Percentiles rank a stretch among this genome's conserved stretches.
phyloP scores from a whole-genome alignment of 2,797 vertebrate species.

The Leucoraja ocellata region DNA sequence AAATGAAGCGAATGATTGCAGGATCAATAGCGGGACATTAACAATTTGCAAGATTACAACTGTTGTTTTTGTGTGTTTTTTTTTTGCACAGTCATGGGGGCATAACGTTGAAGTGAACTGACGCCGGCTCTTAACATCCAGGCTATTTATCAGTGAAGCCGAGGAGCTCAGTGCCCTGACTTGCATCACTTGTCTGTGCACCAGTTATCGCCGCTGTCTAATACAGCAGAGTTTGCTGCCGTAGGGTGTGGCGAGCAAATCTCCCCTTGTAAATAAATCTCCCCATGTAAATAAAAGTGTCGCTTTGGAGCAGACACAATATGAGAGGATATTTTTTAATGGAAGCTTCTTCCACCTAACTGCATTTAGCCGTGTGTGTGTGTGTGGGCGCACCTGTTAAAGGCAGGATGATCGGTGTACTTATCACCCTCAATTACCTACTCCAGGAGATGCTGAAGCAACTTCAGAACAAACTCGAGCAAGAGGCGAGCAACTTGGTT shows the following conservation, averaged over 20 bases:
- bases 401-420: background rate
- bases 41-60: slow-evolving; percentile 10
- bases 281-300: background rate
- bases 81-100: background rate
- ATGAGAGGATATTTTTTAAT: background rate
- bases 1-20: background rate
- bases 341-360: background rate
- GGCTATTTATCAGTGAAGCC: background rate
- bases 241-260: background rate
- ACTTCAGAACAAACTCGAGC: slow-evolving; percentile 85
- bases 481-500: slow-evolving; percentile 78
- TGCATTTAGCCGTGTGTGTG: background rate
- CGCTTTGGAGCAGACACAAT: background rate
- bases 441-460: slow-evolving; percentile 82
- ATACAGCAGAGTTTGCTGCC: background rate
- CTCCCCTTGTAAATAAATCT: no score
- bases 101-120: background rate
- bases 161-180: background rate
- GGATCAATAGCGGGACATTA: slow-evolving; percentile 19
- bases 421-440: slow-evolving; percentile 31
- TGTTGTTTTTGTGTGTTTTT: no score
- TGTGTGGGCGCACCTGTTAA: background rate
- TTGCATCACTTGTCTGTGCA: no score
- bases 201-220: no score
- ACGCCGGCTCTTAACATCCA: background rate